Percentiles rank a stretch among this genome's conserved stretches.
These are phyloP conservation scores for Drosophila truncata DNA, from an alignment of 1,140 invertebrate genomes.

Conservation along the genomic window DNA sequence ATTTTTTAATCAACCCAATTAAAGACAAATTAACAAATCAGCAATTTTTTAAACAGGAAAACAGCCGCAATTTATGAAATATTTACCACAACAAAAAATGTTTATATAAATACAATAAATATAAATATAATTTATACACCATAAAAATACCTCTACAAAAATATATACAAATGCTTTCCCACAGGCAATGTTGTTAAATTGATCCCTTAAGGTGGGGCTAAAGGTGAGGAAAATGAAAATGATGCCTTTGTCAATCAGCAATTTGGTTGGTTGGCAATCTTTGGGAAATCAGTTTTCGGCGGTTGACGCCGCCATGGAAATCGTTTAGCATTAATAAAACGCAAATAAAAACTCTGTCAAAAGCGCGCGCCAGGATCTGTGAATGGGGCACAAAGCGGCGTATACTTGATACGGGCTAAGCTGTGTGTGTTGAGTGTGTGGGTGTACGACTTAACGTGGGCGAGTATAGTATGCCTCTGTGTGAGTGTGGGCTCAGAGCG, in stretches of 20 bases:
- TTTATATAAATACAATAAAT: no score
- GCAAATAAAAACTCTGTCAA: slow-evolving; percentile 65
- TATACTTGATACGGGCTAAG: slow-evolving; percentile 59
- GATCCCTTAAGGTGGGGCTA: slow-evolving; percentile 10
- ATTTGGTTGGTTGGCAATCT: slow-evolving; percentile 20
- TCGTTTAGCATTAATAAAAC: slow-evolving; percentile 68
- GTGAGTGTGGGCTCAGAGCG: slow-evolving; percentile 39
- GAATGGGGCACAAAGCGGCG: slow-evolving; percentile 58
- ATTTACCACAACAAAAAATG: not conserved
- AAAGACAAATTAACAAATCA: not conserved
- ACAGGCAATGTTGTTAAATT: slow-evolving; percentile 8
- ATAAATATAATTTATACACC: not conserved
- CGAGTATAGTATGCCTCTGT: not conserved
- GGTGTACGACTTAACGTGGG: slow-evolving; percentile 1
- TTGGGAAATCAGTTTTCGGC: slow-evolving; percentile 21
- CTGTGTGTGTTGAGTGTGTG: not conserved
- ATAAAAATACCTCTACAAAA: not conserved
- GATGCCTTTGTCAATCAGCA: slow-evolving; percentile 31
- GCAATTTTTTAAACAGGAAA: not conserved
- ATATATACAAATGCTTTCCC: not conserved
- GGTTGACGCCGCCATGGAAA: slow-evolving; percentile 34
- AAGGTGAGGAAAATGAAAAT: slow-evolving; percentile 15
- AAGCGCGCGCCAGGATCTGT: slow-evolving; percentile 42
- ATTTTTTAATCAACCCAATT: not conserved
- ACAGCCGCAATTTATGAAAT: not conserved